phyloP scores from a whole-genome alignment of 2,888 invertebrate genomes.

The Zonitis immaculata region DNA sequence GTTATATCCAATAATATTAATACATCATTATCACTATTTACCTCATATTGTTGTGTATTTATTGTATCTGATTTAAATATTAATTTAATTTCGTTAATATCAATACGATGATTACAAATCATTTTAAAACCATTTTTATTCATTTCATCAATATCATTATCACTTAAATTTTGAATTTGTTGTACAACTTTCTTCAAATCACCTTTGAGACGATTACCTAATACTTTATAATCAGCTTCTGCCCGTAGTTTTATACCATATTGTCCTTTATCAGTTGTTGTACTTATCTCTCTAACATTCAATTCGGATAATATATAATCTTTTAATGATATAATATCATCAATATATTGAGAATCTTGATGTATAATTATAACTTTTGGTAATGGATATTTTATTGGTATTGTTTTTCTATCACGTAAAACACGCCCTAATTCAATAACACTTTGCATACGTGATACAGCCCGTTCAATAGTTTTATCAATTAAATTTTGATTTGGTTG shows the following conservation, averaged over 20 bases:
- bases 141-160: constrained; percentile 73
- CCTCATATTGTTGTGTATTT: constrained; percentile 73
- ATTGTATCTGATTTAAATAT: constrained; percentile 69
- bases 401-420: constrained; percentile 85
- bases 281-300: constrained; percentile 79
- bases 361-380: constrained; percentile 95
- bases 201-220: constrained; percentile 84
- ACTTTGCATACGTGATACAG: constrained; percentile 89
- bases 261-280: constrained; percentile 84
- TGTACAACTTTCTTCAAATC: constrained; percentile 84
- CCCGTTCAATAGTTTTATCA: constrained; percentile 78
- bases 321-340: constrained; percentile 73
- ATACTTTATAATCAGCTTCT: constrained; percentile 89
- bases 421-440: constrained; percentile 93
- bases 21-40: constrained; percentile 85
- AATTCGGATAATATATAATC: constrained; percentile 88
- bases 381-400: constrained; percentile 94
- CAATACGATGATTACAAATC: constrained; percentile 72
- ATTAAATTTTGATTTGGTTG: constrained; percentile 67
- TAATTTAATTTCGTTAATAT: constrained; percentile 73
- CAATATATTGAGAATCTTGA: constrained; percentile 70
- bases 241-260: constrained; percentile 83
- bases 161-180: constrained; percentile 72
- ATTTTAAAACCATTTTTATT: constrained; percentile 65
- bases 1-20: constrained; percentile 85